Evolutionary conservation across 2,888 invertebrate species (phyloP), one percentile per base, ranked within the genome.

Genomic region (Sylvicola cinctus): DNA sequence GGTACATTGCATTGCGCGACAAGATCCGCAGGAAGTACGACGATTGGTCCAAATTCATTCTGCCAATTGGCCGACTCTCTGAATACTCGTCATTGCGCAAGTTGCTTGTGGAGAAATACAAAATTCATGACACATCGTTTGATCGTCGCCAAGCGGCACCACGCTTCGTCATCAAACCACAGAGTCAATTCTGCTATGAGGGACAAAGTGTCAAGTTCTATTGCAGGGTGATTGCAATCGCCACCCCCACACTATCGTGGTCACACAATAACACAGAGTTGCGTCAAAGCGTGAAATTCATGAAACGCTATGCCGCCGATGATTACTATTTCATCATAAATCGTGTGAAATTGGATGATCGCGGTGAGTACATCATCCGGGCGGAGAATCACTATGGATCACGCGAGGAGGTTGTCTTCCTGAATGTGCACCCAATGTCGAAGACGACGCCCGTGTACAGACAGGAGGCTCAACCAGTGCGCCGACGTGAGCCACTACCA

Each of bases 311-410:
- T 54, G 70, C 76, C 29, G 88, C 84, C 35, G 90, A 95, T 47
- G 91, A 96, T 51, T 98, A 90, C 58, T 90, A 91, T 60, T 88
- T 99, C 58, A 78, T 93, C 42, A 93, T 99, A 46, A 96, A 95
- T 62, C 76, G 98, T 45, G 84, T 84, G 27, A 91, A 87, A 58
- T 58, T 88, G 42, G 87, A 91, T 41, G 96, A 98, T 61, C 75
- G 91, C 49, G 98, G 96, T 44, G 95, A 96, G 59, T 96, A 95
- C 59, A 78, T 90, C 43, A 91, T 99, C 48, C 68, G 87, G 36
- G 95, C 95, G 2, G 90, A 93, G 62, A 95, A 95, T 63, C 85
- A 85, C 54, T 93, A 91, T 54, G 95, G 95, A 20, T 83, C 80
- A 49, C 70, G 87, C 46, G 95, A 95, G 61, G 93, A 93, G 60